Percentiles rank a stretch among this genome's conserved stretches.
These are phyloP conservation scores for Acridotheres tristis DNA, from an alignment of 2,797 vertebrate species.

Conservation along the genomic window DNA sequence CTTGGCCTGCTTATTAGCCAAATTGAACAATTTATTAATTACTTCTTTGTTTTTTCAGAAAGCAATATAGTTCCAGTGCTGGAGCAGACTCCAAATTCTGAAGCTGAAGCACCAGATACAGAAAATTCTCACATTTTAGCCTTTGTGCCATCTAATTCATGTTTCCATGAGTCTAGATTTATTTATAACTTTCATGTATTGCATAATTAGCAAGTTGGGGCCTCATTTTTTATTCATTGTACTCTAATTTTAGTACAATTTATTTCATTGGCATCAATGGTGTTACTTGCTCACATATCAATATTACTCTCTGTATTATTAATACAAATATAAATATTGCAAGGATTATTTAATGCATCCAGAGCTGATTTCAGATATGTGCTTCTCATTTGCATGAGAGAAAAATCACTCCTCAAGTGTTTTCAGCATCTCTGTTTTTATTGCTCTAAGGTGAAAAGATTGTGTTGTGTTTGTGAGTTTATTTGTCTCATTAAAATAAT, in stretches of 20 bases:
- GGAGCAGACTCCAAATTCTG: not conserved
- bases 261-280: not conserved
- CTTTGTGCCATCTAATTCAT: not conserved
- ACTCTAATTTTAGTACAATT: conserved; percentile 1
- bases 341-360: not conserved
- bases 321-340: conserved; percentile 21
- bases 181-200: not conserved
- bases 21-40: not conserved
- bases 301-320: not conserved
- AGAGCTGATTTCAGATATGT: not conserved
- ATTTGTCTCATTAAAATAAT: not conserved
- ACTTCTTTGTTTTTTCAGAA: not conserved
- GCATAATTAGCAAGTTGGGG: not conserved
- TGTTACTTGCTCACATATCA: not conserved
- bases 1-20: not conserved
- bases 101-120: not conserved
- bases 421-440: not conserved
- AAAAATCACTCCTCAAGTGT: not conserved
- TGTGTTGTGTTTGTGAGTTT: not conserved
- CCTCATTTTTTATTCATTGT: not conserved
- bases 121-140: not conserved
- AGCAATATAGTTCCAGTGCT: accelerated
- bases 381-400: not conserved
- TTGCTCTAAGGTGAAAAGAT: not conserved
- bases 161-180: not conserved